Evolutionary conservation across 2,113 vertebrate genomes (phyloP).

Genomic region (Bungarus multicinctus): DNA sequence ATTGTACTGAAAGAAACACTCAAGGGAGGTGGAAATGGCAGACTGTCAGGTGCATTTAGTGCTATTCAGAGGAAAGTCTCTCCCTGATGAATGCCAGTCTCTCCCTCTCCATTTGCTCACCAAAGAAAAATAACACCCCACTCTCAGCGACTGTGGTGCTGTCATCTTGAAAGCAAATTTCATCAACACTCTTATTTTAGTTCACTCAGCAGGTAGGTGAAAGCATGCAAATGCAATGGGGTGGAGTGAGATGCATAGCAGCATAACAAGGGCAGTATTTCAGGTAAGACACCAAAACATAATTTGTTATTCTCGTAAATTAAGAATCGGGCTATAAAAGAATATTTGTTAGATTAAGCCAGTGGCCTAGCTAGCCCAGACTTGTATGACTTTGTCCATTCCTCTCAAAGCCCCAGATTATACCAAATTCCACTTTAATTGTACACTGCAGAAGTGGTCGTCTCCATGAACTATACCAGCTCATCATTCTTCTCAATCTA

Average conservation of each 20-base stretch:
- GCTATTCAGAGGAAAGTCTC: constrained; percentile 8
- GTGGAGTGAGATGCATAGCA: not conserved
- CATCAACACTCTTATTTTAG: not conserved
- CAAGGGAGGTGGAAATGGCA: not conserved
- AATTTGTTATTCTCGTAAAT: not conserved
- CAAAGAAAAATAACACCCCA: not conserved
- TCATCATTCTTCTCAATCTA: not conserved
- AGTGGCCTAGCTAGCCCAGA: not conserved
- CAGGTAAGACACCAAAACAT: not conserved
- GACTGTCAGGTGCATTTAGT: not conserved
- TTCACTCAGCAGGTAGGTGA: not conserved
- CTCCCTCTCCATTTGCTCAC: not conserved
- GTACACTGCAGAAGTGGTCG: not conserved
- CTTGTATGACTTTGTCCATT: not conserved
- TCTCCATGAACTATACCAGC: not conserved
- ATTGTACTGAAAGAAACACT: not conserved
- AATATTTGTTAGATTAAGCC: not conserved
- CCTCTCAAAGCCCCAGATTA: not conserved
- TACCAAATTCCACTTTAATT: not conserved
- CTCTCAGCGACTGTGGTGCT: not conserved
- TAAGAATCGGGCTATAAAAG: not conserved
- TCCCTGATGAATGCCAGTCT: not conserved
- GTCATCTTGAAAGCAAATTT: constrained; percentile 1
- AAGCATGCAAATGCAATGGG: not conserved
- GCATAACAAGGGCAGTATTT: not conserved